Base-by-base conservation (phyloP, 2,888 invertebrate genomes). In the Cephus nigrinus region DNA sequence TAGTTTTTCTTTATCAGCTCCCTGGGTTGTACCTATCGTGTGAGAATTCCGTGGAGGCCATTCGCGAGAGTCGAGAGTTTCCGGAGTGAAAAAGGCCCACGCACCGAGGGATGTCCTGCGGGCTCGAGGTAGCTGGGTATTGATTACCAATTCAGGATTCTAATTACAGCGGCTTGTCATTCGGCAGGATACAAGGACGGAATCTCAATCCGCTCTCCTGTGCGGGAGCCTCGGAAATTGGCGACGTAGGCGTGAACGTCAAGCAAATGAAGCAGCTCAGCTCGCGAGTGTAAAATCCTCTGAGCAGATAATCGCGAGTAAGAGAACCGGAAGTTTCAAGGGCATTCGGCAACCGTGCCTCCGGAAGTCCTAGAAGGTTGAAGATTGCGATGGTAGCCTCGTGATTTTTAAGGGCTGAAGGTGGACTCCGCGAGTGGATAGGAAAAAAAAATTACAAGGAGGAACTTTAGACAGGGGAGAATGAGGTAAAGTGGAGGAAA, bases 131-230 rank as follows among this genome's bases (percentile, higher is more conserved):
- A 72, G 23, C 23, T 33, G 11, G 12, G 74, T 74, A 75, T 75
- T 75, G 75, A 75, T 75, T 55, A 32, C 55, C 75, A 68, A 55
- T 75, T 55, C 75, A 55, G 40, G 75, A 75, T 75, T 75, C 75
- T 75, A 75, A 75, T 75, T 75, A 75, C 35, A 55, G 68, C 23
- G 40, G 75, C 75, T 75, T 75, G 75, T 55, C 75, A 75, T 75
- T 75, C 35, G 68, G 75, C 75, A 31, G 55, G 75, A 75, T 75
- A 75, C 75, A 36, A 68, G 30, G 32, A 31, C 75, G 11, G 75
- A 75, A 55, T 75, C 75, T 35, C 36, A 55, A 75, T 75, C 75
- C 68, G 55, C 55, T 71, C 31, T 71, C 71, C 31, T 11, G 55
- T 23, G 55, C 55, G 23, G 23, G 23, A 55, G 55, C 55, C 55